phyloP scores from a whole-genome alignment of 2,113 vertebrate genomes.

The Leptosomus discolor region DNA sequence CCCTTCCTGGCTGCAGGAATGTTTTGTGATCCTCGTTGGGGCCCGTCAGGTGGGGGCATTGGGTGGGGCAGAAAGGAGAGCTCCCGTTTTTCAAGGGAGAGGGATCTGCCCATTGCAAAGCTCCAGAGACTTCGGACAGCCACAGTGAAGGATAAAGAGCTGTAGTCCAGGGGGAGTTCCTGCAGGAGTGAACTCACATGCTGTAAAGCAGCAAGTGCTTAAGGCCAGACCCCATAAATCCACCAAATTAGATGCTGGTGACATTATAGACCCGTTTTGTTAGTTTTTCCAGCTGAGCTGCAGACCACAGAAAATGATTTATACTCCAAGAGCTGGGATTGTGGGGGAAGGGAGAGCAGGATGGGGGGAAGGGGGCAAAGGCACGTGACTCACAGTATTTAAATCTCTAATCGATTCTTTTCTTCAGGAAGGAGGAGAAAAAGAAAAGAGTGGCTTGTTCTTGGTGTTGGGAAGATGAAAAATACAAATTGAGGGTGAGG shows the following conservation, averaged over 20 bases:
- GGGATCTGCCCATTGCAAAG: neutral
- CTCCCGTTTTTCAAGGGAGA: neutral
- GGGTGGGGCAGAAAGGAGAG: neutral
- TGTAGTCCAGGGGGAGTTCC: neutral
- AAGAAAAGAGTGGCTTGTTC: neutral
- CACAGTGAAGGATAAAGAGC: neutral
- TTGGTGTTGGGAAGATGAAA: neutral
- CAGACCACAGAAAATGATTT: constrained; percentile 46
- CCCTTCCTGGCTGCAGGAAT: neutral
- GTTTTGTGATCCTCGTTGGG: neutral
- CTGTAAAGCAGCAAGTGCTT: constrained; percentile 39
- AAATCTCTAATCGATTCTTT: neutral
- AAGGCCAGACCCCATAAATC: constrained; percentile 55
- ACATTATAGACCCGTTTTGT: constrained; percentile 39
- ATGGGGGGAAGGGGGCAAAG: neutral
- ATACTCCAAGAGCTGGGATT: neutral
- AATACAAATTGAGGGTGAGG: rapidly evolving
- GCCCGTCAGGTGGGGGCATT: neutral
- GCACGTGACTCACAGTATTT: neutral
- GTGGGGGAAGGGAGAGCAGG: neutral
- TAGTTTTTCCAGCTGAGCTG: constrained; percentile 62
- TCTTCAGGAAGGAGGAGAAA: neutral
- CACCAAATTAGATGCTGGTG: constrained; percentile 48
- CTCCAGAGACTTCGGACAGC: neutral
- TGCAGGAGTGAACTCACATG: neutral